phyloP scores from a whole-genome alignment of 2,888 invertebrate species.

The Erebia epiphron region DNA sequence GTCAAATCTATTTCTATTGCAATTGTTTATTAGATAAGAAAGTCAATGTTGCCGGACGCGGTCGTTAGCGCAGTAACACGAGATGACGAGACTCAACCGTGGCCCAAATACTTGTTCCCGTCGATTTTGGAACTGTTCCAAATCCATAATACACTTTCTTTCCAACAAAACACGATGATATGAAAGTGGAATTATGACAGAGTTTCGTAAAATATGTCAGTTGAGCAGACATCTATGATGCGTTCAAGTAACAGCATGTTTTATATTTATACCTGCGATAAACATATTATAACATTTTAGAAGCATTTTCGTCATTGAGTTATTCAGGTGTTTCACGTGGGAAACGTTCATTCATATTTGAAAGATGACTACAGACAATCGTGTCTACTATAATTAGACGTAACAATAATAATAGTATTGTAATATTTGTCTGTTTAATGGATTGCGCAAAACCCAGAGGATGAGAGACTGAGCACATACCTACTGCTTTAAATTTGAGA shows the following conservation, averaged over 20 bases:
- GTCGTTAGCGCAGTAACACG: constrained; percentile 65
- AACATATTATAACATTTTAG: not conserved
- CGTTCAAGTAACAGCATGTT: not conserved
- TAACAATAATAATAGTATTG: not conserved
- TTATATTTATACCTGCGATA: not conserved
- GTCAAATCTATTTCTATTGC: constrained; percentile 61
- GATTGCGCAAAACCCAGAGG: too few species aligned
- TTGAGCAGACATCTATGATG: not conserved
- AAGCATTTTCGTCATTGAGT: not conserved
- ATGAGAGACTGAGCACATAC: too few species aligned
- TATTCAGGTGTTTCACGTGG: constrained; percentile 5
- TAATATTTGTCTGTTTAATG: not conserved
- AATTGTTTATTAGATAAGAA: constrained; percentile 73
- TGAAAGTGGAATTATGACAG: constrained; percentile 28
- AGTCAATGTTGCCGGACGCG: constrained; percentile 80
- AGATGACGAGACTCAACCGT: constrained; percentile 72
- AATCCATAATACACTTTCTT: constrained; percentile 68
- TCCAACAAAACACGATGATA: constrained; percentile 44
- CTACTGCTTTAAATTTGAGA: too few species aligned
- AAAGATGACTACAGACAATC: not conserved
- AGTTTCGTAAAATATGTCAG: constrained; percentile 14
- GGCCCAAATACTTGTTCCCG: constrained; percentile 74
- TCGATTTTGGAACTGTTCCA: constrained; percentile 73
- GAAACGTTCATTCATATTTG: constrained; percentile 8
- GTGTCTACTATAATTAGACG: not conserved